Percentiles rank a stretch among this genome's conserved stretches.
phyloP scores from a whole-genome alignment of 2,888 invertebrate species.

The Ormyrus thymus region DNA sequence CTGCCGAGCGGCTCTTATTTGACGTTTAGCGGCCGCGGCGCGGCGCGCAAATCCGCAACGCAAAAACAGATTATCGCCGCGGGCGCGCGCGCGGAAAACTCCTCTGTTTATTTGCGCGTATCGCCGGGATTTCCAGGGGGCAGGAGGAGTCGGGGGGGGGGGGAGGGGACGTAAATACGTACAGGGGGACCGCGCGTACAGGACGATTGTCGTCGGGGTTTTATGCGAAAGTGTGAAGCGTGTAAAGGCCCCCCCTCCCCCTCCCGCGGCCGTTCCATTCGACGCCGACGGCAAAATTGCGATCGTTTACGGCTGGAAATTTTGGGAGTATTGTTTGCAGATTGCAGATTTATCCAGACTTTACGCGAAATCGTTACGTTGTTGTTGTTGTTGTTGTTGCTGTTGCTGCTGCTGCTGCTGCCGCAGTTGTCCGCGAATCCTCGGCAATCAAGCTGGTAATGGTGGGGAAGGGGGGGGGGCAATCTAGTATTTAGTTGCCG shows the following conservation, averaged over 20 bases:
- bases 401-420: no score
- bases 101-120: neutral
- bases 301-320: constrained; percentile 39
- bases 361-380: neutral
- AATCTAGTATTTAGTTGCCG: no score
- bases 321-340: constrained; percentile 45
- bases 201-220: constrained; percentile 9
- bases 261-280: neutral
- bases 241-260: no score
- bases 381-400: no score
- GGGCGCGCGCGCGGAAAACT: constrained; percentile 17
- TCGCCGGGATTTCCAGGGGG: neutral
- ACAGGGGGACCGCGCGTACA: neutral
- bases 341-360: constrained; percentile 48
- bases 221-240: constrained; percentile 5
- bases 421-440: no score
- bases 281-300: constrained; percentile 17
- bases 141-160: neutral
- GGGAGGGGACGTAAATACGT: neutral
- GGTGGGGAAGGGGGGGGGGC: no score
- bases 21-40: constrained; percentile 21
- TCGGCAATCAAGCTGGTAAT: no score
- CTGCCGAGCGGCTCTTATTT: constrained; percentile 41
- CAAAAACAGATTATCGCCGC: constrained; percentile 50
- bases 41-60: constrained; percentile 35